Evolutionary conservation across 2,113 vertebrate genomes (phyloP), one percentile per base, ranked within the genome.

Genomic region (Aviceda subcristata): DNA sequence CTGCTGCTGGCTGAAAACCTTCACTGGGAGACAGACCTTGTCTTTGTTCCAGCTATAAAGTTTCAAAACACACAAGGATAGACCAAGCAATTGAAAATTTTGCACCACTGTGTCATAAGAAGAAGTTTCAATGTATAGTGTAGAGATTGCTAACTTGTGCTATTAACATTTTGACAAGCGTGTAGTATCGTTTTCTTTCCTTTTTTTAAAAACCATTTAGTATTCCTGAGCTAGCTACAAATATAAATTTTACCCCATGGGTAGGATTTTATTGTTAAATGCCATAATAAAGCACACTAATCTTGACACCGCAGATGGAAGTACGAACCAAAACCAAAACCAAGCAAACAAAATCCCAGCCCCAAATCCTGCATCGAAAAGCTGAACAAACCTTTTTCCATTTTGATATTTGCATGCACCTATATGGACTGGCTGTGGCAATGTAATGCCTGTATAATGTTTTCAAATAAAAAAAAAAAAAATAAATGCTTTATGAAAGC

Each of bases 321-420:
- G 95, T 96, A 96, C 12, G 38, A 98, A 98, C 97, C 98, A 98
- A 98, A 98, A 97, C 84, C 84, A 92, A 92, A 96, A 90, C 72
- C 86, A 62, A 88, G 63, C 36, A 96, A 97, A 97, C 78, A 88
- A 97, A 97, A 97, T 93, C 95, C 96, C 92, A 94, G 77, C 71
- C 92, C 94, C 92, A 94, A 90, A 90, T 95, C 97, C 92, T 94
- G 97, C 97, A 96, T 97, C 18, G 6, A 96, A 89, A 97, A 94
- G 92, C 93, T 96, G 94, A 98, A 97, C 93, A 94, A 96, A 96
- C 94, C 85, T 94, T 97, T 97, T 92, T 98, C 96, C 97, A 97
- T 98, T 98, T 98, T 98, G 97, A 98, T 99, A 98, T 98, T 98
- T 99, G 98, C 98, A 99, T 99, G 98, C 98, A 98, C 97, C 98